Evolutionary conservation across 2,888 invertebrate genomes (phyloP), one percentile per base, ranked within the genome.

Genomic region (Lasioglossum morio): DNA sequence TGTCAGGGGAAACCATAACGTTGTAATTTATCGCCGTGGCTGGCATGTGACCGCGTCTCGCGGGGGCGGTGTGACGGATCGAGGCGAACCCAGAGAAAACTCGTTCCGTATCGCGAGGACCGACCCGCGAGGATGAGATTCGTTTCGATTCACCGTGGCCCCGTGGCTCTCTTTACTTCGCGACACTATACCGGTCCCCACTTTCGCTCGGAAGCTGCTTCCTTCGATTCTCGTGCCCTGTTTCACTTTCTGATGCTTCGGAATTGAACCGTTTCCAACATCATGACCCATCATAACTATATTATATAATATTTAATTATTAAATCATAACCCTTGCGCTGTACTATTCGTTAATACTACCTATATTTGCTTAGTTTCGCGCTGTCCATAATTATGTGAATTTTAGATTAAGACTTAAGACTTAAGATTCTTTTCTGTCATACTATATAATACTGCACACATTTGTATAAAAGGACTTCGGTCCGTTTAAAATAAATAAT

Each of bases 21-120:
- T 94, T 94, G 92, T 95, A 95, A 95, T 95, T 95, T 95, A 94
- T 95, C 92, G 94, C 92, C 84, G 89, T 90, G 91, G 92, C 92
- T 92, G 91, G 92, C 89, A 94, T 94, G 94, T 94, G 88, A 87
- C 87, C 89, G 92, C 92, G 91, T 92, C 91, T 91, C 90, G 93
- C 92, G 93, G 93, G 93, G 94, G 94, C 94, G 94, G 92, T 92
- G 93, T 93, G 93, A 94, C 94, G 93, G 92, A 94, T 94, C 94
- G 78, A 70, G 91, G 85, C 79, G 89, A 86, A 89, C 89, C 89
- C 90, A 91, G 90, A 92, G 92, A 92, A 91, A 91, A 90, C 87
- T 87, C 84, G 84, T 89, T 83, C 85, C 82, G 86, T 87, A 89
- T 86, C 86, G 84, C 90, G 91, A 87, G 87, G 90, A 87, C 80